Percentiles rank a stretch among this genome's conserved stretches.
Evolutionary conservation across 2,113 vertebrate species (phyloP).

Genomic region (Excalfactoria chinensis): DNA sequence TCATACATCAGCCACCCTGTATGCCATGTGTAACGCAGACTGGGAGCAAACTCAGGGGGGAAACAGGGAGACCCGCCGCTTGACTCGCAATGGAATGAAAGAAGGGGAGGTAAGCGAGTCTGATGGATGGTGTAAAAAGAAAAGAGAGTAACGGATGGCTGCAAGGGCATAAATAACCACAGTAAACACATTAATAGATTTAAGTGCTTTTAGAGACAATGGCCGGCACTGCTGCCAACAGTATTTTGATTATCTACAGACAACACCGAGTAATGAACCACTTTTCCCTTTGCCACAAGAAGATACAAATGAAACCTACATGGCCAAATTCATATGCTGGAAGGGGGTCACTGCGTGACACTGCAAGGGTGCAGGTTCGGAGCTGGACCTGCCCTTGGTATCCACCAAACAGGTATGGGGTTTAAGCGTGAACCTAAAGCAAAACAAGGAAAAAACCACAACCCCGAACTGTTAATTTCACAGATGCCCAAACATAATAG

Average conservation of each 20-base stretch:
- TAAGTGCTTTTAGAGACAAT: slow-evolving; percentile 33
- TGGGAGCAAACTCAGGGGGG: background rate
- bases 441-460: background rate
- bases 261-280: background rate
- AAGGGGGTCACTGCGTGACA: background rate
- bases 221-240: slow-evolving; percentile 31
- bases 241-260: slow-evolving; percentile 4
- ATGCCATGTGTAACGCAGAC: background rate
- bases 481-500: background rate
- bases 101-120: background rate
- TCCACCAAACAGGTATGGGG: background rate
- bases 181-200: slow-evolving; percentile 14
- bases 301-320: background rate
- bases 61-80: background rate
- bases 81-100: background rate
- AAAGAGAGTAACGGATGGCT: slow-evolving; percentile 4
- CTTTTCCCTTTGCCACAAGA: background rate
- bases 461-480: background rate
- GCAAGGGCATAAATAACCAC: slow-evolving; percentile 31
- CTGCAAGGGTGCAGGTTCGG: background rate
- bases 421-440: background rate
- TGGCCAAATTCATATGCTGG: background rate
- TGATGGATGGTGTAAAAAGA: background rate
- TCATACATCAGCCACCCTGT: background rate
- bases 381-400: background rate